Base-by-base conservation (phyloP, 2,113 vertebrate species). In the Phainopepla nitens region DNA sequence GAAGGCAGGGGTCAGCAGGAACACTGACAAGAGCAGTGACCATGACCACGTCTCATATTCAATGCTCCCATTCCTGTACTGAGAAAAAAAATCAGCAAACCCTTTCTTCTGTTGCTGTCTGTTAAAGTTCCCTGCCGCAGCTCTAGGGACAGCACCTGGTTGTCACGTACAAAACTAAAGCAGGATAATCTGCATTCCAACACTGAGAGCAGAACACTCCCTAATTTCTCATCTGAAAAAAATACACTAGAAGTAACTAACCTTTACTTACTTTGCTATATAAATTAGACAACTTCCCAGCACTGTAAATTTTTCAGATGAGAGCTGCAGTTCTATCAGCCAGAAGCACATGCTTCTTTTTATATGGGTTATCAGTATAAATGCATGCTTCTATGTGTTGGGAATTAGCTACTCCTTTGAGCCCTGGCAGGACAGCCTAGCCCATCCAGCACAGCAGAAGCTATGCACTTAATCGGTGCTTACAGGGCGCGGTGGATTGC, bases 351-450 rank as follows among this genome's bases (percentile, higher is more conserved):
- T 22, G 4, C 44, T 85, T 89, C 68, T 42, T 93, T 89, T 95
- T 68, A 82, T 80, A 42, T 80, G 49, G 39, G 50, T 91, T 89
- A 93, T 80, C 81, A 95, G 68, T 90, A 89, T 28, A 91, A 96
- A 91, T 19, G 56, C 51, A 69, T 39, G 75, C 35, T 94, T 71
- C 68, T 70, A 90, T 69, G 73, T 64, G 66, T 27, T 66, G 75
- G 39, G 60, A 78, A 92, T 82, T 66, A 94, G 23, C 91, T 66
- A 58, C 24, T 78, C 72, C 77, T 87, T 25, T 66, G 82, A 77
- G 77, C 57, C 60, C 73, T 42, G 49, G 69, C 53, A 84, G 45
- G 57, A 53, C 36, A 47, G 15, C 23, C 45, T 45, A 16, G 70
- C 58, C 77, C 89, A 31, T 31, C 35, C 29, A 91, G 70, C 20